A percentile compares a stretch with the other conserved stretches of the same genome.
Evolutionary conservation across 2,113 vertebrate species (phyloP).

Genomic region (Archocentrus centrarchus): DNA sequence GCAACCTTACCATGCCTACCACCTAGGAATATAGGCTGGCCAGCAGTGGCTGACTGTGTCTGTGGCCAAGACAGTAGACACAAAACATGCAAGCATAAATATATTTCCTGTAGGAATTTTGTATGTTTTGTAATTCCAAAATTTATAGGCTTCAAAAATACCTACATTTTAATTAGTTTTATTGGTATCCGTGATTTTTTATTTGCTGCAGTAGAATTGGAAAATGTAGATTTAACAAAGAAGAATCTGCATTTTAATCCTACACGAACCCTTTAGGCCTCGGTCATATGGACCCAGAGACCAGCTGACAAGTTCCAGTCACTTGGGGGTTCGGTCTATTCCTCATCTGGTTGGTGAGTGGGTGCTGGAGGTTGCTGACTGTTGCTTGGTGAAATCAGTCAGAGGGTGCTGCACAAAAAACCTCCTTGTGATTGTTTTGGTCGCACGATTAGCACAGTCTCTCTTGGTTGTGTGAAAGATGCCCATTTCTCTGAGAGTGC

Average conservation of each 20-base stretch:
- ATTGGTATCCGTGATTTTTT: neutral
- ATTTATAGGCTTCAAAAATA: neutral
- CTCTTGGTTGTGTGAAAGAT: neutral
- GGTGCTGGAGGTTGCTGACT: neutral
- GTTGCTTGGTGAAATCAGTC: neutral
- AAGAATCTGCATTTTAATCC: neutral
- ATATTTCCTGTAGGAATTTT: neutral
- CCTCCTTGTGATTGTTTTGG: neutral
- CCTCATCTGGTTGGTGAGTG: accelerated
- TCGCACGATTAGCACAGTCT: neutral
- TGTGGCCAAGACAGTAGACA: neutral
- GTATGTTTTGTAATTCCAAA: neutral
- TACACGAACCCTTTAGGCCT: neutral
- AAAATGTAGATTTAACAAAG: neutral
- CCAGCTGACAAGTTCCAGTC: accelerated
- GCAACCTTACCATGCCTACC: conserved; percentile 43
- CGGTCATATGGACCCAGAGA: neutral
- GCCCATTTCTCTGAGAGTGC: neutral
- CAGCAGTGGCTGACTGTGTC: neutral
- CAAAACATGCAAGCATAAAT: neutral
- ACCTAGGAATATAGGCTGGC: conserved; percentile 31
- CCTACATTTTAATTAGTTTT: neutral
- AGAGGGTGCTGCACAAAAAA: neutral
- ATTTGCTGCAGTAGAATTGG: neutral
- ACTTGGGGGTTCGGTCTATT: neutral